These are phyloP conservation scores for Gallinago undulata DNA, from an alignment of 2,113 vertebrate species.

Conservation along the genomic window DNA sequence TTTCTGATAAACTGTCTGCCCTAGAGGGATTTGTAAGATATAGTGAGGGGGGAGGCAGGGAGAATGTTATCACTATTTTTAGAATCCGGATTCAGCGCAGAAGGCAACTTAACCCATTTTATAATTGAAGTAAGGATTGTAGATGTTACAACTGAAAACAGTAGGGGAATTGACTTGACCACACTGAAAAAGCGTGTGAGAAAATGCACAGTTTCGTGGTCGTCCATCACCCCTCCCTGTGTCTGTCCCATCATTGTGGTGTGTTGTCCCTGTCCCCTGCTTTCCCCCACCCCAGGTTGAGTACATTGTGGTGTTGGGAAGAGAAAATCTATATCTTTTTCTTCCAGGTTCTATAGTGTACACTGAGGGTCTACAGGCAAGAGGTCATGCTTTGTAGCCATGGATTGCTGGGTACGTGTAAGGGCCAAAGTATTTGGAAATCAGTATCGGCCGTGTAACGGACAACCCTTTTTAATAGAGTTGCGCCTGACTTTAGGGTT, in stretches of 20 bases:
- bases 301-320: background rate
- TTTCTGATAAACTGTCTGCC: conserved; percentile 6
- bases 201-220: background rate
- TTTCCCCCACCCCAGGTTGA: background rate
- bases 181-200: background rate
- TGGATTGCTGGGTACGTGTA: background rate
- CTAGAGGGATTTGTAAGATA: conserved; percentile 13
- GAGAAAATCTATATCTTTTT: background rate
- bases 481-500: background rate
- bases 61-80: conserved; percentile 29
- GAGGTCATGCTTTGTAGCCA: background rate
- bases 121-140: background rate
- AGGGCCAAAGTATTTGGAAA: background rate
- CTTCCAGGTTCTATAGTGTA: background rate
- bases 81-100: background rate
- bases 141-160: background rate
- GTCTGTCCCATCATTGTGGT: background rate
- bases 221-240: rapidly evolving
- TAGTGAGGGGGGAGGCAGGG: background rate
- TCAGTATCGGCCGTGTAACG: background rate
- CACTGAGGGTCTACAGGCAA: background rate
- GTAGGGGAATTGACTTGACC: background rate
- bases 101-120: conserved; percentile 36
- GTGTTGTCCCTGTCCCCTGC: background rate
- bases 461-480: background rate